Percentiles rank a stretch among this genome's conserved stretches.
phyloP scores from a whole-genome alignment of 2,797 vertebrate species.

The Serranus cabrilla region DNA sequence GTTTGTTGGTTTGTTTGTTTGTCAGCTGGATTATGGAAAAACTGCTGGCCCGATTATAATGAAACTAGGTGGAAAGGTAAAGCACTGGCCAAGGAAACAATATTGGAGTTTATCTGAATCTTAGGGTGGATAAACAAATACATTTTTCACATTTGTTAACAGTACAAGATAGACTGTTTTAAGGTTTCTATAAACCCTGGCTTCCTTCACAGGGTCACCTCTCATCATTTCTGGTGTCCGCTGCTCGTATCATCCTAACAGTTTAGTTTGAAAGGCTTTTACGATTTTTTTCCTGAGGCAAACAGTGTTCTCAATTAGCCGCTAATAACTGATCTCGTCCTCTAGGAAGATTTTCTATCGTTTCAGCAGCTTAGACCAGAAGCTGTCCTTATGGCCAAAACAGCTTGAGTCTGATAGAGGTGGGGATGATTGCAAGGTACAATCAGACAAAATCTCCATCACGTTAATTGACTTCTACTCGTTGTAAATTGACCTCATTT shows the following conservation, averaged over 20 bases:
- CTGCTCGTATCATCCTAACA: slow-evolving; percentile 6
- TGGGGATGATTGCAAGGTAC: slow-evolving; percentile 43
- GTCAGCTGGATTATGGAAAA: too few relatives aligned
- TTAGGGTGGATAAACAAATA: too few relatives aligned
- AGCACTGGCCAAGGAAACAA: too few relatives aligned
- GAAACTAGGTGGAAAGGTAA: too few relatives aligned
- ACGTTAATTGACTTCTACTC: slow-evolving; percentile 59
- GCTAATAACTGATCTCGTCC: slow-evolving; percentile 42
- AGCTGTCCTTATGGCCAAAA: slow-evolving; percentile 47
- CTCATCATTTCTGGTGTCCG: not conserved
- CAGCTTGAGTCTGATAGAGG: slow-evolving; percentile 47
- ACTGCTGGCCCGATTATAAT: too few relatives aligned
- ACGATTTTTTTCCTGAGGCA: slow-evolving; percentile 6
- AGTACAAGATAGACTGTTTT: not conserved
- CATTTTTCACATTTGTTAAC: too few relatives aligned
- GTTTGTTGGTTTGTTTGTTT: too few relatives aligned
- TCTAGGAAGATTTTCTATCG: slow-evolving; percentile 42
- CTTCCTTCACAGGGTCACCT: slow-evolving; percentile 11
- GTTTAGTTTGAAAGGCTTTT: slow-evolving; percentile 17
- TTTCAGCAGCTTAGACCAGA: slow-evolving; percentile 44
- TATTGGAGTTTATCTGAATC: too few relatives aligned
- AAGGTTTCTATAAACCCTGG: slow-evolving; percentile 5
- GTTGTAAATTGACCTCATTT: slow-evolving; percentile 47
- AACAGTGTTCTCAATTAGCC: slow-evolving; percentile 58
- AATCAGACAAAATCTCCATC: slow-evolving; percentile 53